Percentiles rank a stretch among this genome's conserved stretches.
phyloP scores from a whole-genome alignment of 2,797 vertebrate species.

The Oreortyx pictus region DNA sequence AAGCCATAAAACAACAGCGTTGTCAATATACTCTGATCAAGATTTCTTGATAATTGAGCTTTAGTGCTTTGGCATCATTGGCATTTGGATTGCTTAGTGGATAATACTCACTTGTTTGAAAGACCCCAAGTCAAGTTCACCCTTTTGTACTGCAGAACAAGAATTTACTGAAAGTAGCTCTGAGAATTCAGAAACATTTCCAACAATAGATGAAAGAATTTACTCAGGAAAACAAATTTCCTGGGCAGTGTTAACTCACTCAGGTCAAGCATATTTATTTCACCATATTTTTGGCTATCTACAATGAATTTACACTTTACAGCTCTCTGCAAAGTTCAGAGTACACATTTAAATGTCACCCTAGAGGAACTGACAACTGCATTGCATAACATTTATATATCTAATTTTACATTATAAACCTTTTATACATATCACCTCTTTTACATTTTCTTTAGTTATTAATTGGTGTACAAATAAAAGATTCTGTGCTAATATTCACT shows the following conservation, averaged over 20 bases:
- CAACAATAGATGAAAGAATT: not conserved
- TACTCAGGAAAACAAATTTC: not conserved
- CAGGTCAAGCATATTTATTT: conserved; percentile 3
- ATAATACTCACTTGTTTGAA: conserved; percentile 6
- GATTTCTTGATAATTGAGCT: conserved; percentile 7
- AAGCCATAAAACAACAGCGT: not conserved
- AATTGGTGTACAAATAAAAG: not conserved
- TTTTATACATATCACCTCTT: not conserved
- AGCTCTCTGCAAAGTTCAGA: not conserved
- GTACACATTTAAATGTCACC: not conserved
- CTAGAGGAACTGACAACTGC: not conserved
- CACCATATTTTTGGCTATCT: not conserved
- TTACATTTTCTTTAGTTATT: not conserved
- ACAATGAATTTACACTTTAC: not conserved
- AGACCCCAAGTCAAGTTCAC: not conserved
- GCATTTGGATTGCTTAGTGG: not conserved
- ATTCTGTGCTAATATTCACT: not conserved
- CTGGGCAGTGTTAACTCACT: not conserved
- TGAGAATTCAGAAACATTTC: not conserved
- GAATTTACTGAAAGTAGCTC: not conserved
- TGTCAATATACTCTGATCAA: conserved; percentile 35
- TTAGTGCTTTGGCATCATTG: not conserved
- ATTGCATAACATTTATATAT: not conserved
- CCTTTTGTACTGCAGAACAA: not conserved
- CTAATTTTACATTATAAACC: not conserved